These are phyloP conservation scores for Pteruthius melanotis DNA, from an alignment of 2,113 vertebrate genomes.

Conservation along the genomic window DNA sequence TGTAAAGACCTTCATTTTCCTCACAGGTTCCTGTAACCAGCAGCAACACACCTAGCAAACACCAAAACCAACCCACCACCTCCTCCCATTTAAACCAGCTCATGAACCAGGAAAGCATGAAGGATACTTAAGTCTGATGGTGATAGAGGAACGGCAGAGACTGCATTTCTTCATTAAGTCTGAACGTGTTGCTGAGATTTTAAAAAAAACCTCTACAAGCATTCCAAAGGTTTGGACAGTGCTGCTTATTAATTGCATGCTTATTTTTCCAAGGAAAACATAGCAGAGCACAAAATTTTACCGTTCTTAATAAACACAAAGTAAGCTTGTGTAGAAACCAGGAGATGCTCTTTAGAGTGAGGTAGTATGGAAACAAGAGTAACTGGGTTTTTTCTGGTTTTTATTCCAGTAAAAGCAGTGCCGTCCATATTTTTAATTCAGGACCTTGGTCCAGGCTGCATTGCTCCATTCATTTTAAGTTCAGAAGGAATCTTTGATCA, in stretches of 20 bases:
- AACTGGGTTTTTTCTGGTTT: neutral
- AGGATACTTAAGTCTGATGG: neutral
- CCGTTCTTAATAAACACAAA: neutral
- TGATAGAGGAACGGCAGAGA: neutral
- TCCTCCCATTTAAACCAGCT: neutral
- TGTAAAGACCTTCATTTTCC: neutral
- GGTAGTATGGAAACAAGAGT: neutral
- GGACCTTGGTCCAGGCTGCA: neutral
- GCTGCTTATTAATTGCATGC: neutral
- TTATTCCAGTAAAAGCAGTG: neutral
- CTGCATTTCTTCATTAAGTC: neutral
- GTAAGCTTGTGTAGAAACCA: neutral
- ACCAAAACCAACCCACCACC: neutral
- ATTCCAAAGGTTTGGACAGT: neutral
- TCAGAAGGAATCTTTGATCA: neutral
- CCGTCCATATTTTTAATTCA: neutral
- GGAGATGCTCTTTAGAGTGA: neutral
- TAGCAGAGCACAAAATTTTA: neutral
- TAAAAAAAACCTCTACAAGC: neutral
- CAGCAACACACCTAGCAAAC: neutral
- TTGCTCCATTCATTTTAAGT: neutral
- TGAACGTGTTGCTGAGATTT: neutral
- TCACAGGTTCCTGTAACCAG: accelerated
- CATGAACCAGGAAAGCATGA: neutral
- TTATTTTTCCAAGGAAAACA: neutral